Evolutionary conservation across 2,888 invertebrate species (phyloP), one percentile per base, ranked within the genome.

Genomic region (Exephanes ischioxanthus): DNA sequence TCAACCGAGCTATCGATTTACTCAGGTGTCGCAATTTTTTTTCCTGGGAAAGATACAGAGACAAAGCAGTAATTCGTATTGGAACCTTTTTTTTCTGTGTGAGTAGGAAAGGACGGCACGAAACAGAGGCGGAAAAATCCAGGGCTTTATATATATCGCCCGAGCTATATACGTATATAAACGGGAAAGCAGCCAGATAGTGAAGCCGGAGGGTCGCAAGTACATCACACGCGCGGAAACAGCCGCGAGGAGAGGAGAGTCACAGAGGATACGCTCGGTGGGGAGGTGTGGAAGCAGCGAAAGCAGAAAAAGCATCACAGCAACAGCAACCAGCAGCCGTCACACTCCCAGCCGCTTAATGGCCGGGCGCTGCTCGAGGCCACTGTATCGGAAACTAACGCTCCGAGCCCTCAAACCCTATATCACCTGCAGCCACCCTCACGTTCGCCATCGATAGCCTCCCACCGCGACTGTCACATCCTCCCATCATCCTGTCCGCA

Each of bases 261-360:
- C 30, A 63, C 16, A 63, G 63, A 63, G 33, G 33, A 55, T 19
- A 55, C 53, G 53, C 19, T 19, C 63, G 26, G 51, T 11, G 16
- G 68, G 61, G 41, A 48, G 58, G 41, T 11, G 33, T 22, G 51
- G 37, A 33, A 41, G 37, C 22, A 55, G 51, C 66, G 45, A 63
- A 68, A 63, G 68, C 37, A 71, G n/a, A n/a, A 16, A 76, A 85
- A 79, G 80, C 63, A 71, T 66, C n/a, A 30, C 53, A 80, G 71
- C 66, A 76, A 63, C 61, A 75, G 53, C 70, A 71, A 33, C 58
- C 61, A 71, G 51, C 84, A 85, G 75, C 85, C 85, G 83, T 83
- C 79, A 80, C 71, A 72, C 71, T 85, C 85, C 83, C 85, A 85
- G 79, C 76, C 85, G 76, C 76, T 83, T 85, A 85, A 85, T 85